Evolutionary conservation across 2,888 invertebrate genomes (phyloP).

Genomic region (Oxystoma pomonae): DNA sequence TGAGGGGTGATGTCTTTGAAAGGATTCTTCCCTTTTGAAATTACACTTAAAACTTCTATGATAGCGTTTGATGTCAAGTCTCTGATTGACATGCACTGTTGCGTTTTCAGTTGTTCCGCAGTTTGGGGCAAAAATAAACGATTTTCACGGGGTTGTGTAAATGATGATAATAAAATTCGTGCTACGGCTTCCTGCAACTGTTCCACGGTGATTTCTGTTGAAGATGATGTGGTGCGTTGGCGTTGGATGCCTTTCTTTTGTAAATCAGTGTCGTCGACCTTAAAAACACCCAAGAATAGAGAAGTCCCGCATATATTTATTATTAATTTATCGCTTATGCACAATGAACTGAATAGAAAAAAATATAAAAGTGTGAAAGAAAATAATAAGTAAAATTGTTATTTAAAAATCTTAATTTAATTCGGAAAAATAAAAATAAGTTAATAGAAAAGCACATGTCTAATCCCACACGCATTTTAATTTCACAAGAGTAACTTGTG

Average conservation of each 20-base stretch:
- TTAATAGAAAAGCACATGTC: too few species aligned
- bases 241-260: conserved; percentile 46
- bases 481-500: too few species aligned
- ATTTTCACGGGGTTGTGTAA: conserved; percentile 51
- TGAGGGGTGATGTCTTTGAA: conserved; percentile 36
- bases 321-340: too few species aligned
- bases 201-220: conserved; percentile 61
- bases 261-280: conserved; percentile 56
- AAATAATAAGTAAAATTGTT: too few species aligned
- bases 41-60: conserved; percentile 55
- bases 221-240: conserved; percentile 42
- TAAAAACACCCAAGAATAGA: too few species aligned
- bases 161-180: conserved; percentile 68
- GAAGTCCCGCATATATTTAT: too few species aligned
- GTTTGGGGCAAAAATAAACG: conserved; percentile 50
- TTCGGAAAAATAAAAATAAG: too few species aligned
- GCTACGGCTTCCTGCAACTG: conserved; percentile 62
- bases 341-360: too few species aligned
- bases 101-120: conserved; percentile 46
- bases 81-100: conserved; percentile 50
- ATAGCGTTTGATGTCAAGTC: conserved; percentile 63
- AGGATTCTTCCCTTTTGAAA: conserved; percentile 42
- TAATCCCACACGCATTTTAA: too few species aligned
- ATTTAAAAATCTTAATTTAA: too few species aligned
- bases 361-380: too few species aligned